Conservation (phyloP, 1,140 invertebrate genomes). For the Euwallacea fornicatus region DNA sequence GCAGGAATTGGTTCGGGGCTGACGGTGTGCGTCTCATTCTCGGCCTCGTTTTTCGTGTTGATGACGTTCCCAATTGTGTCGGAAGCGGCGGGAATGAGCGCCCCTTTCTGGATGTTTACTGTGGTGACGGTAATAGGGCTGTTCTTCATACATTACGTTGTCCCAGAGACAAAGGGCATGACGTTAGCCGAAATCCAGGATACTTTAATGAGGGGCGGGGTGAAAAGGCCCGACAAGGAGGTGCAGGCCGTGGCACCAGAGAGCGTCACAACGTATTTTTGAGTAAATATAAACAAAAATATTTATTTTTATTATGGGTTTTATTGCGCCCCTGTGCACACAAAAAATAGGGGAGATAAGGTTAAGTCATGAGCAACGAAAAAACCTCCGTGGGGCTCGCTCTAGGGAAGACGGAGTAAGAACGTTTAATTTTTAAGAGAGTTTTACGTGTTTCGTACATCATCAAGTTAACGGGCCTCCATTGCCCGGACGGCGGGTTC, state of each 20-base stretch:
- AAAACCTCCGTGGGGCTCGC: no score
- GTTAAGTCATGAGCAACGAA: no score
- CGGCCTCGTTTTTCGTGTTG: conserved; percentile 70
- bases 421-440: no score
- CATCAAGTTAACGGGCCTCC: no score
- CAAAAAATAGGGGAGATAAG: no score
- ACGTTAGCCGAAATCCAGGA: conserved; percentile 60
- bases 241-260: background rate
- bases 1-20: conserved; percentile 57
- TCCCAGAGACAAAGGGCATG: conserved; percentile 83
- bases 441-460: no score
- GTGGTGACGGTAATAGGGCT: conserved; percentile 54
- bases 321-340: background rate
- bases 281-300: conserved; percentile 6
- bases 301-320: conserved; percentile 5
- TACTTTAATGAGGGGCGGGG: conserved; percentile 14
- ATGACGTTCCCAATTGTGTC: conserved; percentile 68
- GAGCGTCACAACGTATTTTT: conserved; percentile 29
- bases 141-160: conserved; percentile 62
- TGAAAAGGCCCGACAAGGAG: background rate
- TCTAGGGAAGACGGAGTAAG: no score
- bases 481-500: no score
- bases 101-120: conserved; percentile 79
- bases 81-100: conserved; percentile 63
- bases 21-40: conserved; percentile 32